Evolutionary conservation across 2,113 vertebrate genomes (phyloP), one percentile per base, ranked within the genome.

Genomic region (Arizona elegans): DNA sequence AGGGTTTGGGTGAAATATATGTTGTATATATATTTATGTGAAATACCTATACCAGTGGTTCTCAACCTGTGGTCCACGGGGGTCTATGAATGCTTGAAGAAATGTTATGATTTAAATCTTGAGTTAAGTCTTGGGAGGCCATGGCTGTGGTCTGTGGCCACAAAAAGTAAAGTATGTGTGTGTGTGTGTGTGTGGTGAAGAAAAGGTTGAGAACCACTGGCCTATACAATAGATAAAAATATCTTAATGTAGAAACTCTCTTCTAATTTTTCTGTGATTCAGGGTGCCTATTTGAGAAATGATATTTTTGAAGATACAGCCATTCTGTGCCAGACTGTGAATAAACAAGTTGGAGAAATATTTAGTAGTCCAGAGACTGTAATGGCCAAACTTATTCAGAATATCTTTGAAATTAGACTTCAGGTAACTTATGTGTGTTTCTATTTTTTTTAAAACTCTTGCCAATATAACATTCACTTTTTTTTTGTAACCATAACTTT

Each of bases 331-430:
- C 99, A 99, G 94, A 97, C 98, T 93, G 99, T 99, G 93, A 99
- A 99, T 95, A 99, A 98, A 93, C 99, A 99, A 98, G 99, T 99
- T 96, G 99, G 99, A 54, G 99, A 99, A 95, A 98, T 99, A 92
- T 99, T 99, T 93, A 98, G 98, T 96, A 99, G 98, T 97, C 99
- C 99, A 86, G 99, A 99, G 97, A 99, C 98, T 0, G 98, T 99
- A 75, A 98, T 99, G 98, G 98, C 99, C 95, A 99, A 99, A 97
- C 99, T 99, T 95, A 99, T 99, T 97, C 99, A 99, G 96, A 99
- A 98, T 96, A 99, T 99, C 94, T 99, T 99, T 97, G 99, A 99
- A 97, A 98, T 99, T 94, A 99, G 99, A 96, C 97, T 99, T 92
- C 99, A 99, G 99, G 99, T 99, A 98, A 98, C 94, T 96, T 94